These are phyloP conservation scores for Etheostoma perlongum DNA, from an alignment of 2,797 vertebrate species.

Conservation along the genomic window DNA sequence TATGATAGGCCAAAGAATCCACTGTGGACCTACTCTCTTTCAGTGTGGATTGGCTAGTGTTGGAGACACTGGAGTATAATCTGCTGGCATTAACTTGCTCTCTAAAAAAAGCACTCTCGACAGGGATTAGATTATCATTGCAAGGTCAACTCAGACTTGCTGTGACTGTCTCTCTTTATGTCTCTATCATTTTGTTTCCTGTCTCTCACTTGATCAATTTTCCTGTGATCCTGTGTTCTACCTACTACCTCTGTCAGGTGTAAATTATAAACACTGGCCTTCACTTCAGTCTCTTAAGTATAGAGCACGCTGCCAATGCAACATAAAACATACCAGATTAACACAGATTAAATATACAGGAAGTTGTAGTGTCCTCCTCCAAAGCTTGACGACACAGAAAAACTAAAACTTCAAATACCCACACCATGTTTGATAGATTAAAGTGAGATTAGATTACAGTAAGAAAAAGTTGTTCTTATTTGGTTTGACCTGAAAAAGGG, in stretches of 20 bases:
- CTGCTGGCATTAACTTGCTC: constrained; percentile 88
- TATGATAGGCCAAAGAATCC: constrained; percentile 43
- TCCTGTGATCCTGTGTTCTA: not conserved
- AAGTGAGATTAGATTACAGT: constrained; percentile 11
- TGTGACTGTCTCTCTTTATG: constrained; percentile 74
- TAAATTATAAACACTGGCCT: not conserved
- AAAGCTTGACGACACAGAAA: constrained; percentile 11
- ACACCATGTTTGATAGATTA: constrained; percentile 12
- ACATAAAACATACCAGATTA: constrained; percentile 32
- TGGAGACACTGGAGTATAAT: constrained; percentile 86
- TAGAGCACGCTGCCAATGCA: not conserved
- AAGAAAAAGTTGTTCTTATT: not conserved
- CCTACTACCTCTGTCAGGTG: constrained; percentile 23
- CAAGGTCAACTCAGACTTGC: constrained; percentile 84
- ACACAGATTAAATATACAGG: constrained; percentile 41
- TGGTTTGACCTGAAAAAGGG: constrained; percentile 12
- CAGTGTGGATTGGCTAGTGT: constrained; percentile 80
- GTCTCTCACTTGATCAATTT: constrained; percentile 55
- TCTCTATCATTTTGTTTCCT: constrained; percentile 63
- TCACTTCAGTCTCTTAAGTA: constrained; percentile 9
- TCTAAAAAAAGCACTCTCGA: constrained; percentile 90
- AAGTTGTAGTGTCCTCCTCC: not conserved
- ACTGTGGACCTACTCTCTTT: constrained; percentile 63
- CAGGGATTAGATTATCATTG: constrained; percentile 89
- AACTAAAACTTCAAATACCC: not conserved